Base-by-base conservation (phyloP, 37 sponge, comb jelly and placozoan species). In the Geodia barretti region DNA sequence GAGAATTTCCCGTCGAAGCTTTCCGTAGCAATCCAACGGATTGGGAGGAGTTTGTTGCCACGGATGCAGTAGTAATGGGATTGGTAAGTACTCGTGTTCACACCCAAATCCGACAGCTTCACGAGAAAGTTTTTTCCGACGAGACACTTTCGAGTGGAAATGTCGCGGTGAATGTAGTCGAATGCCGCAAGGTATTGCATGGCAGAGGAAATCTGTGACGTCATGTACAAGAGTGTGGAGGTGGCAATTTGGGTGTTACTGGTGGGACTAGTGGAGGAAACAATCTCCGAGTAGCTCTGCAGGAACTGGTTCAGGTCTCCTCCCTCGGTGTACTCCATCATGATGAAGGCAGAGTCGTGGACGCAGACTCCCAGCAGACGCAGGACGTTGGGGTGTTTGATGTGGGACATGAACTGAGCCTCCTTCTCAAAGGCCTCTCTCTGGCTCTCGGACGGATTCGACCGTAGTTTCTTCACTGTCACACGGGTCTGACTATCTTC, bases 1-100 rank as follows among this genome's bases (percentile, higher is more conserved):
- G 92, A 87, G 75, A 92, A 92, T 36, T 72, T 76, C 0, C 92
- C 92, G 65, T 79, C 84, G 70, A 92, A 92, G 41, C 92, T 84
- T 77, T 92, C 92, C 24, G 41, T 70, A 8, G 92, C 84, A 88
- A 92, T 92, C 92, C 92, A 92, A 14, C 92, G 75, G 41, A 84
- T 69, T 26, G 87, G 86, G 1, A 85, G 83, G 60, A 86, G 41
- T 21, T 79, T 76, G 7, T 73, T 29, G 26, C 92, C 87, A 23
- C 78, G 36, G 24, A 86, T 73, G 37, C 58, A 31, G 74, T 88
- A 88, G 67, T 92, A 92, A 61, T 88, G 79, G 69, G 86, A 75
- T 30, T 80, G 64, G 72, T 92, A 92, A 26, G 87, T 77, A 43
- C 74, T 92, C 34, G 86, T 85, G 41, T 84, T 87, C 88, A 92